Percentiles rank a stretch among this genome's conserved stretches.
Conservation (phyloP, 2,113 vertebrate species). For the Cettia cetti region DNA sequence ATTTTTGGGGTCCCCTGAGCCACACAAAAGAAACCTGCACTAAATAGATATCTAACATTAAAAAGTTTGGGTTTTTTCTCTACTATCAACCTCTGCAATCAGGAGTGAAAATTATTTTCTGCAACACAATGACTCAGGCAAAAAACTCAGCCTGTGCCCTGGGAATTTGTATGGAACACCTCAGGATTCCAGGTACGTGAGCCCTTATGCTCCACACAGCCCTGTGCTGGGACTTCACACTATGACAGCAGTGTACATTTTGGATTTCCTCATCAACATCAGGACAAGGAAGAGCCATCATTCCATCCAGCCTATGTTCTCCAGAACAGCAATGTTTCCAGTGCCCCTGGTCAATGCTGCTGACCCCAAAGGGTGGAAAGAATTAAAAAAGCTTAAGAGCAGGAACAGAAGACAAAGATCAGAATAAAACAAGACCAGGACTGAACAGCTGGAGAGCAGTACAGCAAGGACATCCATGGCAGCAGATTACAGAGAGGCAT, state of each 20-base stretch:
- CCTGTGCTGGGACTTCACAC: neutral
- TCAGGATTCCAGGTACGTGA: neutral
- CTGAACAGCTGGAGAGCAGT: neutral
- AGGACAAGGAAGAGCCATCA: neutral
- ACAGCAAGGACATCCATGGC: neutral
- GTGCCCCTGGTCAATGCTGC: neutral
- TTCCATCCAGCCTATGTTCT: neutral
- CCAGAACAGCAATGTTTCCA: neutral
- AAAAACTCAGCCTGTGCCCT: neutral
- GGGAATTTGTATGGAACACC: fast-evolving
- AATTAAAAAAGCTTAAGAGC: neutral
- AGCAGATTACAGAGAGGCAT: neutral
- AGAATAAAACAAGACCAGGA: neutral
- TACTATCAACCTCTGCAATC: neutral
- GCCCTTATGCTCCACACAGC: neutral
- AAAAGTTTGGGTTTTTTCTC: neutral
- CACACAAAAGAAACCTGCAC: neutral
- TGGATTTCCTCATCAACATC: neutral
- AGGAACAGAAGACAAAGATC: neutral
- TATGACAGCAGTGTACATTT: neutral
- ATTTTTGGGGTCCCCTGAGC: neutral
- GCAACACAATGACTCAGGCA: neutral
- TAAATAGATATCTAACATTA: neutral
- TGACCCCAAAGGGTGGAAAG: neutral
- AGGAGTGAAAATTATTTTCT: neutral